phyloP scores from a whole-genome alignment of 2,113 vertebrate genomes.

The Geococcyx californianus region DNA sequence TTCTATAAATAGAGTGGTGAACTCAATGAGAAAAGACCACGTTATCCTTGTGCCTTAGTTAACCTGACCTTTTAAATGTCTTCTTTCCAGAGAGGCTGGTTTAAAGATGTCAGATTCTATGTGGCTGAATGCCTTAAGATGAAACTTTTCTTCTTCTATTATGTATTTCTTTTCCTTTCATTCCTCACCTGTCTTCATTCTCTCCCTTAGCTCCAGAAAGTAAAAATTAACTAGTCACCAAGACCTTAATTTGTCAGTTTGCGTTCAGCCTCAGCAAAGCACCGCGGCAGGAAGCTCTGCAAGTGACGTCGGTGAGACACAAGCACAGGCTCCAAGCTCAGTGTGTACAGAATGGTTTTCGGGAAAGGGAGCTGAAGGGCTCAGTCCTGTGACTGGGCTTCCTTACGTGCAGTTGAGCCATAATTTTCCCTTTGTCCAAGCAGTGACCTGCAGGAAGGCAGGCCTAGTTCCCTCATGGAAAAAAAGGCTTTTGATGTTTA shows the following conservation, averaged over 20 bases:
- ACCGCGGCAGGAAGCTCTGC: neutral
- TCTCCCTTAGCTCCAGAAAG: neutral
- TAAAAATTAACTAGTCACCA: slow-evolving; percentile 27
- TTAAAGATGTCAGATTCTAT: neutral
- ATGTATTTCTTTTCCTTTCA: neutral
- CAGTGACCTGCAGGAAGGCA: neutral
- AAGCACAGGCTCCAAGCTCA: neutral
- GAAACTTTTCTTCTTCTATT: neutral
- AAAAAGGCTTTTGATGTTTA: neutral
- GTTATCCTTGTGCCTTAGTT: neutral
- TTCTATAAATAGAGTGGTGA: neutral
- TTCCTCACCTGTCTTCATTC: neutral
- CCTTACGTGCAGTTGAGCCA: neutral
- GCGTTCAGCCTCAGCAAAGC: neutral
- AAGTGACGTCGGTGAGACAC: neutral
- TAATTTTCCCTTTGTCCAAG: neutral
- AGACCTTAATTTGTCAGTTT: slow-evolving; percentile 10
- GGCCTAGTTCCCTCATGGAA: neutral
- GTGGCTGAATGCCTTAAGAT: neutral
- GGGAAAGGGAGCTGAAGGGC: neutral
- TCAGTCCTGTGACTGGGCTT: neutral
- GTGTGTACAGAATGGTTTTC: neutral
- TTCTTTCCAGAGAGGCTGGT: neutral
- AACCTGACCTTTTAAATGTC: neutral
- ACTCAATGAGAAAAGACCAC: neutral